These are phyloP conservation scores for Leptocoma aspasia DNA, from an alignment of 2,113 vertebrate species.

Conservation along the genomic window DNA sequence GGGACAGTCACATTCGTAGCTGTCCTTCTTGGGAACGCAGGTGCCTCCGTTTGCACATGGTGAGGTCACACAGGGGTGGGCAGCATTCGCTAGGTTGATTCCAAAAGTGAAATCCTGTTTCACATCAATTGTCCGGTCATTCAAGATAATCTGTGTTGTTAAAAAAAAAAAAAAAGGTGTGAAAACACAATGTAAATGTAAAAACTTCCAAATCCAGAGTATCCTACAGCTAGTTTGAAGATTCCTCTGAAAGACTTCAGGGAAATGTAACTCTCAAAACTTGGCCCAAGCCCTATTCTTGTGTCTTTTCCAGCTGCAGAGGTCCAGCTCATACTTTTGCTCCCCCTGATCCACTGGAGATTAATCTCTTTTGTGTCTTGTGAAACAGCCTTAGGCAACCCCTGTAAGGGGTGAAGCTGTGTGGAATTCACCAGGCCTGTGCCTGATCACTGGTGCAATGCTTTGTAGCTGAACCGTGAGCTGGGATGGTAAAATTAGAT, in stretches of 20 bases:
- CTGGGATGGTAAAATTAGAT: neutral
- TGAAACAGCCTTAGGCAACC: neutral
- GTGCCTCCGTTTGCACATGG: constrained; percentile 89
- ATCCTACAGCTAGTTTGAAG: neutral
- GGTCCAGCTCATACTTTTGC: neutral
- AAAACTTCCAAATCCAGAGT: neutral
- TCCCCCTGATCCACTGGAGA: neutral
- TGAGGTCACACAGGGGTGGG: constrained; percentile 82
- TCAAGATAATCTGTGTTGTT: constrained; percentile 80
- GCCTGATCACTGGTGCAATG: neutral
- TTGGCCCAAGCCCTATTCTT: neutral
- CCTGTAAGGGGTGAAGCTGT: neutral
- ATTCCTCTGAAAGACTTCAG: neutral
- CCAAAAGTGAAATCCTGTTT: constrained; percentile 78
- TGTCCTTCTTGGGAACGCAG: constrained; percentile 85
- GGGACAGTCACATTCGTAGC: constrained; percentile 91
- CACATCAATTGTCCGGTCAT: constrained; percentile 82
- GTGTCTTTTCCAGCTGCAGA: neutral
- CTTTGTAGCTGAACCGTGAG: neutral
- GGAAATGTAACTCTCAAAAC: neutral
- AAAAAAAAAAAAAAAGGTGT: neutral
- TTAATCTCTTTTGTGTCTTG: neutral
- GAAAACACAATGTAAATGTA: neutral
- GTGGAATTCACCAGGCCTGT: neutral
- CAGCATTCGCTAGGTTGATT: constrained; percentile 86